Percentiles rank a stretch among this genome's conserved stretches.
phyloP scores from a whole-genome alignment of 2,113 vertebrate genomes.

The Saimiri boliviensis region DNA sequence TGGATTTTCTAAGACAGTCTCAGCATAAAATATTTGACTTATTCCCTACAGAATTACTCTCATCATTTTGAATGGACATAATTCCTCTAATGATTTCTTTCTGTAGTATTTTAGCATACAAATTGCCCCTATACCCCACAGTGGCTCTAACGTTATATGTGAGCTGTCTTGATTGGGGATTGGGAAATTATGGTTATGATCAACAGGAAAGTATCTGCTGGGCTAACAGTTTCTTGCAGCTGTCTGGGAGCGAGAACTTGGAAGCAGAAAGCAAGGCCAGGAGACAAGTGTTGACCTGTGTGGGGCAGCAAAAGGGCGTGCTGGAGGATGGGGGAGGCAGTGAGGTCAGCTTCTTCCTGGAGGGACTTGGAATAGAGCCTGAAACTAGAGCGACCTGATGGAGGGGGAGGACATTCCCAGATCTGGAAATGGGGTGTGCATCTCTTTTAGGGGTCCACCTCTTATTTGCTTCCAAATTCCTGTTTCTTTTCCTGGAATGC shows the following conservation, averaged over 20 bases:
- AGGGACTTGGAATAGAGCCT: not conserved
- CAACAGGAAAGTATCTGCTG: not conserved
- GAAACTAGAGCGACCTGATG: not conserved
- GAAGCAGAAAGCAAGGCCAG: not conserved
- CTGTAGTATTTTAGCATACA: not conserved
- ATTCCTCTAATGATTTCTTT: not conserved
- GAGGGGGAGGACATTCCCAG: not conserved
- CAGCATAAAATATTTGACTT: not conserved
- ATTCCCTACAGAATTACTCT: slow-evolving; percentile 19
- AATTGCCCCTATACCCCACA: not conserved
- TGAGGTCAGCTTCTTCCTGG: not conserved
- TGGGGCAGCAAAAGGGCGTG: not conserved
- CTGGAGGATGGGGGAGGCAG: not conserved
- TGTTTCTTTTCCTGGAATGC: not conserved
- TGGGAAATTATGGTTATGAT: not conserved
- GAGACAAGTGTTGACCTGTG: not conserved
- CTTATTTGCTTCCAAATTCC: not conserved
- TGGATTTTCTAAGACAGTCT: not conserved
- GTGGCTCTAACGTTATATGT: not conserved
- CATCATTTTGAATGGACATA: not conserved
- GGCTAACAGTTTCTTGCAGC: not conserved
- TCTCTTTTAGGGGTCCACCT: not conserved
- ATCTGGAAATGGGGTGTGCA: not conserved
- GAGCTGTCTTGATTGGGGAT: not conserved
- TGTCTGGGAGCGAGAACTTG: not conserved